Conservation (phyloP, 2,113 vertebrate species). For the Lipophrys pholis region DNA sequence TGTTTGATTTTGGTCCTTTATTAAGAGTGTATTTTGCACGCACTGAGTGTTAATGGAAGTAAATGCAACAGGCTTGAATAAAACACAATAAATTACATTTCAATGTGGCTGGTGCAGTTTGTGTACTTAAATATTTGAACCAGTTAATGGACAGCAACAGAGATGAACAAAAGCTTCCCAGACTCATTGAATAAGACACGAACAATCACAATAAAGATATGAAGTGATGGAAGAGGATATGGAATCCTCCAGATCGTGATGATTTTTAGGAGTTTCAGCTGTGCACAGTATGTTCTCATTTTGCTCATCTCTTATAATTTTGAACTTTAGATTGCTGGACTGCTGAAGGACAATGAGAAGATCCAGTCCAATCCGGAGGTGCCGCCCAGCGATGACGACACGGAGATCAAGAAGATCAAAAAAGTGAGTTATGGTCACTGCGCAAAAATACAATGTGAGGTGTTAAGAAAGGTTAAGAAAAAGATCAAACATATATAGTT, state of each 20-base stretch:
- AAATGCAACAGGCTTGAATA: constrained; percentile 36
- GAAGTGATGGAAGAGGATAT: background rate
- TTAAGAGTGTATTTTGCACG: constrained; percentile 32
- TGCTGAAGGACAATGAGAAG: constrained; percentile 94
- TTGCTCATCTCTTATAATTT: constrained; percentile 1
- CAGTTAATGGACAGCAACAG: constrained; percentile 38
- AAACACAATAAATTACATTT: constrained; percentile 24
- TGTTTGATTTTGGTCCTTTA: constrained; percentile 46
- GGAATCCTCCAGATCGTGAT: background rate
- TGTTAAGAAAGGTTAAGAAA: too few relatives aligned
- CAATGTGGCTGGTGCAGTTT: constrained; percentile 9
- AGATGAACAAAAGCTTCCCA: constrained; percentile 6
- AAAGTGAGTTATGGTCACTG: constrained; percentile 83
- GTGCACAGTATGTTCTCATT: background rate
- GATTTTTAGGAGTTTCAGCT: background rate
- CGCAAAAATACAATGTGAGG: too few relatives aligned
- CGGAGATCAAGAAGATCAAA: constrained; percentile 98
- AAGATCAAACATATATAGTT: too few relatives aligned
- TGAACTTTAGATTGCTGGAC: constrained; percentile 86
- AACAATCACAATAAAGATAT: constrained; percentile 4
- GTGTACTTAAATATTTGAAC: constrained; percentile 23
- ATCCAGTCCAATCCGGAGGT: constrained; percentile 90
- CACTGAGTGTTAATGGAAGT: constrained; percentile 8
- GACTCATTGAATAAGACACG: constrained; percentile 22
- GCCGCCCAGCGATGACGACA: constrained; percentile 88